These are phyloP conservation scores for Pararge aegeria DNA, from an alignment of 1,140 invertebrate genomes.

Conservation along the genomic window DNA sequence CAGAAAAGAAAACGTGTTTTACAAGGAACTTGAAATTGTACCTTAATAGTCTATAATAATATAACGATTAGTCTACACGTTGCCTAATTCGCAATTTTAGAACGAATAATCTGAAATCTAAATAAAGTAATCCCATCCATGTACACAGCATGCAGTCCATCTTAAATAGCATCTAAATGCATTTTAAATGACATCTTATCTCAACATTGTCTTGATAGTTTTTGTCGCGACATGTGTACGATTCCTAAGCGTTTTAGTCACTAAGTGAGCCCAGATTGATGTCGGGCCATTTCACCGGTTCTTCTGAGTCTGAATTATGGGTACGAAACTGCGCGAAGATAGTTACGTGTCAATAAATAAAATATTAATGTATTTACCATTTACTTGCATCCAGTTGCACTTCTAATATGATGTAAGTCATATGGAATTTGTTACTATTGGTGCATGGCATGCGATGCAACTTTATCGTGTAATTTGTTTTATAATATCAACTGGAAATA, in stretches of 20 bases:
- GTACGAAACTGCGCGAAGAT: constrained; percentile 14
- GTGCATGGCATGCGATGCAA: not conserved
- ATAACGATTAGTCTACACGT: no score
- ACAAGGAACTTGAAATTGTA: no score
- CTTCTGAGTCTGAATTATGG: not conserved
- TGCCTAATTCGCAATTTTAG: constrained; percentile 2
- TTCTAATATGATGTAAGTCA: constrained; percentile 4
- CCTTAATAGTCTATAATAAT: no score
- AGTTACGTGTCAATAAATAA: constrained; percentile 25
- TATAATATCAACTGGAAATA: no score
- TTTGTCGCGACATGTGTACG: constrained; percentile 3
- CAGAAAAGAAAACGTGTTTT: no score
- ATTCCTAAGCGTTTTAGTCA: not conserved
- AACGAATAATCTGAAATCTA: not conserved
- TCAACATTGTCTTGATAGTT: constrained; percentile 1
- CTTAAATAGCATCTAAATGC: constrained; percentile 4
- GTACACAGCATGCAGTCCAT: constrained; percentile 5
- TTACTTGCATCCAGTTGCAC: not conserved
- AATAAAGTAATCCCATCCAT: constrained; percentile 3
- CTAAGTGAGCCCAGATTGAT: constrained; percentile 3
- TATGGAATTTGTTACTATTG: constrained; percentile 11
- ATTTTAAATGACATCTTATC: constrained; percentile 8
- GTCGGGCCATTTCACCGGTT: constrained; percentile 1
- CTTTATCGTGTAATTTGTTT: no score
- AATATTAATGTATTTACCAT: constrained; percentile 25